phyloP scores from a whole-genome alignment of 2,888 invertebrate species.

The Eupithecia exiguata region DNA sequence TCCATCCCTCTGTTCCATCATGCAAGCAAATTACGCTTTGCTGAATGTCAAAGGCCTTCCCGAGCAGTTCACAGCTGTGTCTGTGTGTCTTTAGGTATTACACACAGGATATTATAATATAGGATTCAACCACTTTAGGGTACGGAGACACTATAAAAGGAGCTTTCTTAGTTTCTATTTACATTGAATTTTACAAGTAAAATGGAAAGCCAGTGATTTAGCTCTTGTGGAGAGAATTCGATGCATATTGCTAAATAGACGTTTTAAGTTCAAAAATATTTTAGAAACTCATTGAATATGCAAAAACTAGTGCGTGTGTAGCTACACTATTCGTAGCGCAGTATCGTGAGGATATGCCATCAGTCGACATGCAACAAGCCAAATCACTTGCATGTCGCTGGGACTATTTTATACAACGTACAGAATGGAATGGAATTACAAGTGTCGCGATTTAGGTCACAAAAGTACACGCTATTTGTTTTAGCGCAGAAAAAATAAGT shows the following conservation, averaged over 20 bases:
- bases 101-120: not conserved
- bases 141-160: not conserved
- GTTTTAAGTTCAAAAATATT: not conserved
- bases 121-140: not conserved
- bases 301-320: slow-evolving; percentile 2
- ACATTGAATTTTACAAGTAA: not conserved
- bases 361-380: slow-evolving; percentile 22
- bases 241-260: not conserved
- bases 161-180: not conserved
- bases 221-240: not conserved
- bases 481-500: not conserved
- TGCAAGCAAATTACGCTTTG: not conserved
- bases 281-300: not conserved
- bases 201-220: not conserved
- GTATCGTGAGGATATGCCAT: slow-evolving; percentile 30
- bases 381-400: slow-evolving; percentile 13
- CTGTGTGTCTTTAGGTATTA: not conserved
- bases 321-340: slow-evolving; percentile 4
- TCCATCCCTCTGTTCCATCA: not conserved
- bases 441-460: slow-evolving; percentile 21
- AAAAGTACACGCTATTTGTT: not conserved
- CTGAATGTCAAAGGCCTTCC: not conserved
- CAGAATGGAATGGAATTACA: slow-evolving; percentile 26
- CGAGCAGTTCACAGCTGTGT: not conserved
- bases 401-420: slow-evolving; percentile 6